Evolutionary conservation across 2,113 vertebrate genomes (phyloP).

Genomic region (Lethenteron camtschaticum): DNA sequence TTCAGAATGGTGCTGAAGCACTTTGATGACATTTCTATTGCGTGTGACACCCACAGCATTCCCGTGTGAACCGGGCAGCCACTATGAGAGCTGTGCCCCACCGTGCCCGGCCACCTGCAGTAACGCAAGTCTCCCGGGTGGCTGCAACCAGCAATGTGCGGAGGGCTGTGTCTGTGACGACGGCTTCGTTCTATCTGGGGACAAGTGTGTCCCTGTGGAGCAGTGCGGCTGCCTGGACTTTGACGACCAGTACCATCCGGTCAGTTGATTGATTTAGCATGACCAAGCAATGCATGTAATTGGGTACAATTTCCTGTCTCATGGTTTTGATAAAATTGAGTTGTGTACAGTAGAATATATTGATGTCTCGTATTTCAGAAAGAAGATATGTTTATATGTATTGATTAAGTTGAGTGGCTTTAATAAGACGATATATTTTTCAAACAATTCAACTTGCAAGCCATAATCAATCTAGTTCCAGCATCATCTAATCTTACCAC

Average conservation of each 20-base stretch:
- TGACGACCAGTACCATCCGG: slow-evolving; percentile 32
- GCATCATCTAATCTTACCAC: too few species aligned
- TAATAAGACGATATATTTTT: too few species aligned
- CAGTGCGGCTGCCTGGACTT: slow-evolving; percentile 25
- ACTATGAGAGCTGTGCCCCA: slow-evolving; percentile 19
- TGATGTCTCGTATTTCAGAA: too few species aligned
- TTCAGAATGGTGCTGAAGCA: too few species aligned
- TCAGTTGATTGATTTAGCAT: slow-evolving; percentile 14
- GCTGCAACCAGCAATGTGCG: slow-evolving; percentile 16
- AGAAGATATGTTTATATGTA: not conserved
- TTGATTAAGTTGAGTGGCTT: not conserved
- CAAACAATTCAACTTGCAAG: too few species aligned
- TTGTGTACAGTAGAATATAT: too few species aligned
- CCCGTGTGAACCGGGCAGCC: slow-evolving; percentile 13
- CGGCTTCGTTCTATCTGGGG: slow-evolving; percentile 22
- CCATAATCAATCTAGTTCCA: too few species aligned
- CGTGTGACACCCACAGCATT: too few species aligned
- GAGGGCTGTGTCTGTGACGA: slow-evolving; percentile 28
- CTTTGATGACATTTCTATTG: too few species aligned
- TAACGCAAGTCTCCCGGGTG: slow-evolving; percentile 1
- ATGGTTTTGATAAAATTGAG: too few species aligned
- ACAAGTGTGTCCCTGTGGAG: slow-evolving; percentile 18
- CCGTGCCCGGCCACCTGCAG: slow-evolving; percentile 20
- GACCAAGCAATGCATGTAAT: too few species aligned
- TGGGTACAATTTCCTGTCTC: too few species aligned